Base-by-base conservation (phyloP, 2,888 invertebrate genomes). In the Melieria picta region DNA sequence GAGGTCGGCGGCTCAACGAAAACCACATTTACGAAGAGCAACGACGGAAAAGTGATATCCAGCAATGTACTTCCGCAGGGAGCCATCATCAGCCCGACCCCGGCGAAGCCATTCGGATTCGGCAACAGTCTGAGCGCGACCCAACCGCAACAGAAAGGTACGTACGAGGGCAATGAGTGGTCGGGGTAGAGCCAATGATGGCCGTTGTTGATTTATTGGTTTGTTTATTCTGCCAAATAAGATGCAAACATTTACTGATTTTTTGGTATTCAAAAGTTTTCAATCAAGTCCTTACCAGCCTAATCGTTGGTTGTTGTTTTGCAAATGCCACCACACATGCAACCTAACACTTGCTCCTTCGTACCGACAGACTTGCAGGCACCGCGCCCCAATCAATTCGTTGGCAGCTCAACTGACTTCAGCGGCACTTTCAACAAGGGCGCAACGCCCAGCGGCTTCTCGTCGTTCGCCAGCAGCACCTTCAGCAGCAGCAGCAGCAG, bases 21-120 rank as follows among this genome's bases (percentile, higher is more conserved):
- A 74, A 78, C 83, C 13, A 84, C 83, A 60, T 86, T 85, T 72
- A 82, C 80, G 64, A 85, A 85, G 75, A 86, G 84, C 74, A 83
- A 82, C 61, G 85, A 84, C 48, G 86, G 86, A 71, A 85, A 86
- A 75, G 85, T 86, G 52, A 83, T 85, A 47, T 84, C 81, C 13
- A 85, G 77, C 13, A 79, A 76, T 66, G 69, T 77, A 10, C 78
- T 78, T 63, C 50, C 74, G 46, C 74, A 61, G 58, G 72, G 70
- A 45, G 68, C 75, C 48, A 52, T 61, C 43, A 65, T 30, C 46
- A 71, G 55, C n/a, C n/a, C 66, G 9, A 45, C 65, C 7, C 76
- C 81, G 5, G 80, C 83, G 64, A 88, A 86, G 76, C 73, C 77
- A 10, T 74, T 75, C 48, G 77, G 75, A 16, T 58, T 72, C n/a